These are phyloP conservation scores for Catharus bicknelli DNA, from an alignment of 2,113 vertebrate species.

Conservation along the genomic window DNA sequence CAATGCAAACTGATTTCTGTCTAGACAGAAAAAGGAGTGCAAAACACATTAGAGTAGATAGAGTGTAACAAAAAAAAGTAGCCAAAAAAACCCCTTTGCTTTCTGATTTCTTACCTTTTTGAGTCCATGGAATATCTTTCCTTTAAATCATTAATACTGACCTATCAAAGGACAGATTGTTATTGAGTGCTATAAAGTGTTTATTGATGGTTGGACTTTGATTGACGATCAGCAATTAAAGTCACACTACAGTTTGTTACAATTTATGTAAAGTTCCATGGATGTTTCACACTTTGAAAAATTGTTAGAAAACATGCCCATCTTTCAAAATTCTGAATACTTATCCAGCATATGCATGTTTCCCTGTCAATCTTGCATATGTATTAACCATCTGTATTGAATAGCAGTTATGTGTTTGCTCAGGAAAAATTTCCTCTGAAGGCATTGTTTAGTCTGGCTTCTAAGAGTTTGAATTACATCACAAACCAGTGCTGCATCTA, in stretches of 20 bases:
- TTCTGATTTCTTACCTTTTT: slow-evolving; percentile 23
- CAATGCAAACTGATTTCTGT: slow-evolving; percentile 75
- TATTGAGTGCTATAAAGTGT: neutral
- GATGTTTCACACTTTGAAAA: neutral
- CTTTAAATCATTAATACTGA: slow-evolving; percentile 18
- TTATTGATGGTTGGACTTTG: neutral
- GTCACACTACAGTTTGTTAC: neutral
- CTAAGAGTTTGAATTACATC: neutral
- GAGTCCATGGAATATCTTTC: slow-evolving; percentile 21
- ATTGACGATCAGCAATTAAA: neutral
- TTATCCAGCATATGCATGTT: neutral
- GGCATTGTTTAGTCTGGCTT: neutral
- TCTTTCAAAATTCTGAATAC: slow-evolving; percentile 30
- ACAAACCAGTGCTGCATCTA: neutral
- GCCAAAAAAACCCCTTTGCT: slow-evolving; percentile 31
- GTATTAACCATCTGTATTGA: neutral
- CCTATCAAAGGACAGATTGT: neutral
- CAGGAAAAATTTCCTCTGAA: neutral
- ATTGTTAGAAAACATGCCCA: neutral
- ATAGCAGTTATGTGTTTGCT: neutral
- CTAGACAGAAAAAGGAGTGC: slow-evolving; percentile 79
- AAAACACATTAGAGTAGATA: slow-evolving; percentile 73
- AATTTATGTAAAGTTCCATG: slow-evolving; percentile 6
- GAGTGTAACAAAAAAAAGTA: slow-evolving; percentile 24
- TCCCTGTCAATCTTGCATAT: neutral